A percentile compares a stretch with the other conserved stretches of the same genome.
phyloP scores from a whole-genome alignment of 1,140 invertebrate genomes.

The Sarcophaga peregrina region DNA sequence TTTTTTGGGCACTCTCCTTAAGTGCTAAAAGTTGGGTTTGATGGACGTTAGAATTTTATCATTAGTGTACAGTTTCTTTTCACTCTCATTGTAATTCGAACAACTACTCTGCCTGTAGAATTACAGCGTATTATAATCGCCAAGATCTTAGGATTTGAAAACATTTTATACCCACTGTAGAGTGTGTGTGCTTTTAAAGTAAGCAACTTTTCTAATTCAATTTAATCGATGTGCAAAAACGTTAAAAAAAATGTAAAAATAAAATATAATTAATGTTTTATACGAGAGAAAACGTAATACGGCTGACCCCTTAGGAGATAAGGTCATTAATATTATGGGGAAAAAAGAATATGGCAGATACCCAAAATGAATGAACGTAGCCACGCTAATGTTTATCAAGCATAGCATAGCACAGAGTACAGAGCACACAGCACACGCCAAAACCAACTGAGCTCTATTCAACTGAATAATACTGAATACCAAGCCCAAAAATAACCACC shows the following conservation, averaged over 20 bases:
- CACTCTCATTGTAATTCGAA: too few species aligned
- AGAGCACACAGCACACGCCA: too few species aligned
- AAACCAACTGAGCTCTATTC: neutral
- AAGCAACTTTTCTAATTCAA: neutral
- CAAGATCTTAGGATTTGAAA: too few species aligned
- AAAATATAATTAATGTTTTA: constrained; percentile 17
- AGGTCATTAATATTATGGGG: constrained; percentile 13
- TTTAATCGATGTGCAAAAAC: neutral
- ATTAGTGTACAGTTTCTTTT: too few species aligned
- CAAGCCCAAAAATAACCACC: constrained; percentile 15
- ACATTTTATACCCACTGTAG: neutral
- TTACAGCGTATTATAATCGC: too few species aligned
- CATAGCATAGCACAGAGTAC: too few species aligned
- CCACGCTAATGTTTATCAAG: too few species aligned
- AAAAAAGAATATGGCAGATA: constrained; percentile 1
- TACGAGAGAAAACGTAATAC: neutral
- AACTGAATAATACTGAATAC: neutral
- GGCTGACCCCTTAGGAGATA: constrained; percentile 11
- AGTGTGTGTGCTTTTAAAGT: neutral
- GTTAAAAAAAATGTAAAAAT: neutral
- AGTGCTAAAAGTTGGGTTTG: too few species aligned
- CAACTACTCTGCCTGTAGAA: too few species aligned
- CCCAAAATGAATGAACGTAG: neutral
- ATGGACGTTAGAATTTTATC: too few species aligned
- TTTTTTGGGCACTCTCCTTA: neutral